Base-by-base conservation (phyloP, 2,888 invertebrate species). In the Heliconius cydno region DNA sequence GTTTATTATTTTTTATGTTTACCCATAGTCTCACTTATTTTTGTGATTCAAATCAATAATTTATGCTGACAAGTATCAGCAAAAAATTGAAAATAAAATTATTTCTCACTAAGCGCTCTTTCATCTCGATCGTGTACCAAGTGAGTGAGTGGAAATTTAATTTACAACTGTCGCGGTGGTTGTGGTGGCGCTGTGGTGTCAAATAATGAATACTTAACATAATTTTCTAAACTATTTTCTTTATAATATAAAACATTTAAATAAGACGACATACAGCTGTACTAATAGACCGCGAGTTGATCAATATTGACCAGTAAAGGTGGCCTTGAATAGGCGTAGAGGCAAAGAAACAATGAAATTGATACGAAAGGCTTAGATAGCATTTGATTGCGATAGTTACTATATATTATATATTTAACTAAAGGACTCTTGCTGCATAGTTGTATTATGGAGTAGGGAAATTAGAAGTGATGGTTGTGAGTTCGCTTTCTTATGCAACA, bases 251-350 rank as follows among this genome's bases (percentile, higher is more conserved):
- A 68, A 41, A 41, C 7, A 68, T 68, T n/a, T 41, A 68, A 41
- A 41, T 25, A 41, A 41, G 25, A 41, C 68, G 10, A 38, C n/a
- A 41, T 41, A 68, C 41, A 68, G 41, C 68, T 68, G 68, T 25
- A 68, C 41, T 68, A 68, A 68, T 68, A 68, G 25, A 25, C n/a
- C 41, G 41, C 6, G 5, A 38, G 68, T 68, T 68, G 68, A 68
- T 68, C 38, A 68, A 41, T 25, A n/a, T n/a, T 68, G 68, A 68
- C 68, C 25, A 13, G 7, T n/a, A n/a, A 68, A 15, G 68, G 68
- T n/a, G 38, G 68, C 68, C 68, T 68, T 68, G 68, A 3, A n/a
- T 38, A 68, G 68, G 6, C 41, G n/a, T 15, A 65, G 28, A 7
- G 38, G 38, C 41, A 41, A 68, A 68, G n/a, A 41, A 25, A 68